Base-by-base conservation (phyloP, 2,888 invertebrate genomes). In the Serrognathus titanus region DNA sequence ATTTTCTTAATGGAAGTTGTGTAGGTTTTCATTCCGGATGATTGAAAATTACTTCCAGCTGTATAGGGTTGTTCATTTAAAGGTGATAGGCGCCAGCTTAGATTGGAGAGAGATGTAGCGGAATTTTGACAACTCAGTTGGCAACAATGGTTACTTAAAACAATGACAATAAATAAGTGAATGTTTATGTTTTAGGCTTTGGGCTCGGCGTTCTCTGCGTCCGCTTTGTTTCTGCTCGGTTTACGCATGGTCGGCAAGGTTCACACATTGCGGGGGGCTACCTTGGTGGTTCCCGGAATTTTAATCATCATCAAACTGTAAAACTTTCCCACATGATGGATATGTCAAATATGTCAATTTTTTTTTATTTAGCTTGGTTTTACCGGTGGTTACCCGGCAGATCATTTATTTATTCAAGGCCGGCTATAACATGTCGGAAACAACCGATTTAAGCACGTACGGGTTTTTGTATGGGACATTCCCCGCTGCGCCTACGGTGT, bases 401-500 rank as follows among this genome's bases (percentile, higher is more conserved):
- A 85, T 91, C 13, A 89, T 95, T 0, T 90, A 88, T 69, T 80
- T 92, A 3, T 77, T 91, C 52, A 82, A 86, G 57, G 83, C 89
- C 6, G 90, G 90, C 0, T 76, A 72, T 0, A 86, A 88, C 70
- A 81, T 83, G 11, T 85, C 88, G 12, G 90, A 92, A 66, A 92
- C 92, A 0, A 80, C 85, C 8, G 90, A 94, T 62, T 79, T 94
- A 55, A 92, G 94, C 63, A 95, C 94, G 40, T 97, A 92, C 75
- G 97, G 94, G 0, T 97, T 97, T 78, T 81, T 97, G 0, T 97
- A 97, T 73, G 97, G 97, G 53, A 96, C 96, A 0, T 92, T 97
- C 75, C 97, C 97, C 0, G 88, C 95, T 1, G 97, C 97, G 1
- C 97, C 97, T 0, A 94, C 94, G n/a, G 92, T 95, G 0, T 96